Conservation (phyloP, 1,140 invertebrate species). For the Cotesia chilonis region DNA sequence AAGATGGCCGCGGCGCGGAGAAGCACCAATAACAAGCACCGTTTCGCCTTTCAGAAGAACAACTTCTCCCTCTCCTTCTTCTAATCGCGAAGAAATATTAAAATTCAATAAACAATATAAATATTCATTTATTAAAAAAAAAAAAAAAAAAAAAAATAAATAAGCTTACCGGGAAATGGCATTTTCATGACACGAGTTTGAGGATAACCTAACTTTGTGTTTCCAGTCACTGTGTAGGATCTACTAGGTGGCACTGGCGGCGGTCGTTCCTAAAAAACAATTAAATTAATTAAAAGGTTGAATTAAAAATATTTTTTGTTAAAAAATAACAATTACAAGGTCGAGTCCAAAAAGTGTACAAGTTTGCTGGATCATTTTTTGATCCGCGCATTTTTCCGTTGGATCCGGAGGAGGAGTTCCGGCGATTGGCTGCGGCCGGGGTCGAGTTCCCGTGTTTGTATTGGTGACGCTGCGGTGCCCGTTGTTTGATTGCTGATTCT, state of each 20-base stretch:
- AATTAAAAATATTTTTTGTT: neutral
- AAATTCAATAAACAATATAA: slow-evolving; percentile 11
- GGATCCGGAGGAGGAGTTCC: slow-evolving; percentile 80
- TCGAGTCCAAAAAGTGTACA: slow-evolving; percentile 90
- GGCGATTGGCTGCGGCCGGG: slow-evolving; percentile 87
- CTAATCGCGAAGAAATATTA: slow-evolving; percentile 50
- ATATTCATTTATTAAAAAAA: slow-evolving; percentile 10
- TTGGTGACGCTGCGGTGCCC: slow-evolving; percentile 52
- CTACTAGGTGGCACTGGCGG: slow-evolving; percentile 89
- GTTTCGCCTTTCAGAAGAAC: slow-evolving; percentile 82
- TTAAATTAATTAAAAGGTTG: slow-evolving; percentile 4
- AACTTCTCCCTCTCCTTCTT: slow-evolving; percentile 70
- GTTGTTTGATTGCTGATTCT: slow-evolving; percentile 43
- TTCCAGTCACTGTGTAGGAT: slow-evolving; percentile 88
- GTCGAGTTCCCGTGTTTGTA: slow-evolving; percentile 68
- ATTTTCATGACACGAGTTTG: slow-evolving; percentile 91
- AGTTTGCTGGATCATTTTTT: slow-evolving; percentile 87
- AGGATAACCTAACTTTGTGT: slow-evolving; percentile 92
- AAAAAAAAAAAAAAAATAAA: neutral
- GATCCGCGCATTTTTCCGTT: slow-evolving; percentile 80
- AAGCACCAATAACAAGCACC: slow-evolving; percentile 84
- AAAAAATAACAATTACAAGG: slow-evolving; percentile 70
- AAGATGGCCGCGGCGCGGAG: slow-evolving; percentile 80
- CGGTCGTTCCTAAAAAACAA: slow-evolving; percentile 77
- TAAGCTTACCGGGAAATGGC: slow-evolving; percentile 77